These are phyloP conservation scores for Piscicola geometra DNA, from an alignment of 2,888 invertebrate genomes.

Conservation along the genomic window DNA sequence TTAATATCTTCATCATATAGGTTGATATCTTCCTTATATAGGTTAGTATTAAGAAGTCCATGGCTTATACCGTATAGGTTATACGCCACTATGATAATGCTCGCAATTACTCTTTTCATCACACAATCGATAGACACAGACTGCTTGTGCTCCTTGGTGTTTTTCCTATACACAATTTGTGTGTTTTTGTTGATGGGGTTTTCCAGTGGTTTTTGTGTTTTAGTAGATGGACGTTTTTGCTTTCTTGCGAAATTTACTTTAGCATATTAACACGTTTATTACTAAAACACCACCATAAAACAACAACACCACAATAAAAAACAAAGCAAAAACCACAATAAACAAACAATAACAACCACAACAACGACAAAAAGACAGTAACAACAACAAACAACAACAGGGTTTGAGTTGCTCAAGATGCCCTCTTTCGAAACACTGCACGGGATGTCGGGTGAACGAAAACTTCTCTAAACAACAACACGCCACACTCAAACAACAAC, in stretches of 20 bases:
- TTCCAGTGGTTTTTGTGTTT: too few relatives aligned
- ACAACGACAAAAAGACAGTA: background rate
- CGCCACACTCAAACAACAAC: background rate
- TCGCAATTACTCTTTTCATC: too few relatives aligned
- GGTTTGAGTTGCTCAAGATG: conserved; percentile 64
- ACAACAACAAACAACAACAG: conserved; percentile 50
- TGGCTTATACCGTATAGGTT: too few relatives aligned
- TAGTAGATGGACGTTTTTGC: too few relatives aligned
- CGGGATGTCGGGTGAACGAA: conserved; percentile 60
- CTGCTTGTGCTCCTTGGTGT: background rate
- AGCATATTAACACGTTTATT: too few relatives aligned
- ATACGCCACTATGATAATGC: too few relatives aligned
- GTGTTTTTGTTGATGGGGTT: too few relatives aligned
- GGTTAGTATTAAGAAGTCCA: too few relatives aligned
- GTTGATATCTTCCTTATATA: too few relatives aligned
- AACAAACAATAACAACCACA: background rate
- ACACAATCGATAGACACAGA: background rate
- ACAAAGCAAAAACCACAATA: background rate
- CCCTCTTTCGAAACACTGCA: conserved; percentile 61
- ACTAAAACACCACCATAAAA: background rate
- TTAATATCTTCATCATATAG: too few relatives aligned
- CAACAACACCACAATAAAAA: background rate
- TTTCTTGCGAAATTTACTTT: too few relatives aligned
- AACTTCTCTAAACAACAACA: conserved; percentile 42
- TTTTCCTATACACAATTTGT: too few relatives aligned